Evolutionary conservation across 2,888 invertebrate species (phyloP), one percentile per base, ranked within the genome.

Genomic region (Hofmannophila pseudospretella): DNA sequence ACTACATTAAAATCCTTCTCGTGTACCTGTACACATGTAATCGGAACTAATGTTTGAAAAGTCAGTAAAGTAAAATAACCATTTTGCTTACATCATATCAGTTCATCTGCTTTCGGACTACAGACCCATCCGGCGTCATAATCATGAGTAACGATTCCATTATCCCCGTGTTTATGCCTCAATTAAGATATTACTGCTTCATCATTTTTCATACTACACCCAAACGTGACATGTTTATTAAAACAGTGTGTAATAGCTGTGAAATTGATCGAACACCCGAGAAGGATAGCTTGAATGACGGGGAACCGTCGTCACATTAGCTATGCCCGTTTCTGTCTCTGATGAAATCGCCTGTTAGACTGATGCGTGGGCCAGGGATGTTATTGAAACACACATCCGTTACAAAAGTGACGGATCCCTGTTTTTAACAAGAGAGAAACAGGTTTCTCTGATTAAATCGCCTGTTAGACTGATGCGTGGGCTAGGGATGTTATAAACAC

Each of bases 401-500:
- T n/a, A n/a, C n/a, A n/a, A n/a, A n/a, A n/a, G n/a, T n/a, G n/a
- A n/a, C n/a, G n/a, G n/a, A n/a, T n/a, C n/a, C n/a, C n/a, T n/a
- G n/a, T n/a, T n/a, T n/a, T n/a, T n/a, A n/a, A n/a, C n/a, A n/a
- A n/a, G n/a, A n/a, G n/a, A n/a, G n/a, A n/a, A n/a, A n/a, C n/a
- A n/a, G n/a, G n/a, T n/a, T n/a, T 54, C 51, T 46, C 45, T 47
- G 55, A 55, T 56, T 52, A 54, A 58, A 61, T 57, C 58, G 51
- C 53, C 55, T 54, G 54, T 55, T 54, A 51, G 49, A 34, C 39
- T 20, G 23, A 12, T n/a, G n/a, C n/a, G n/a, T n/a, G n/a, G n/a
- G n/a, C n/a, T n/a, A n/a, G 23, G 12, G 16, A 16, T 16, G 16
- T 3, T 16, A 16, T 16, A n/a, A n/a, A n/a, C n/a, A n/a, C n/a